Conservation (phyloP, 2,888 invertebrate genomes). For the Cryptosula pallasiana region DNA sequence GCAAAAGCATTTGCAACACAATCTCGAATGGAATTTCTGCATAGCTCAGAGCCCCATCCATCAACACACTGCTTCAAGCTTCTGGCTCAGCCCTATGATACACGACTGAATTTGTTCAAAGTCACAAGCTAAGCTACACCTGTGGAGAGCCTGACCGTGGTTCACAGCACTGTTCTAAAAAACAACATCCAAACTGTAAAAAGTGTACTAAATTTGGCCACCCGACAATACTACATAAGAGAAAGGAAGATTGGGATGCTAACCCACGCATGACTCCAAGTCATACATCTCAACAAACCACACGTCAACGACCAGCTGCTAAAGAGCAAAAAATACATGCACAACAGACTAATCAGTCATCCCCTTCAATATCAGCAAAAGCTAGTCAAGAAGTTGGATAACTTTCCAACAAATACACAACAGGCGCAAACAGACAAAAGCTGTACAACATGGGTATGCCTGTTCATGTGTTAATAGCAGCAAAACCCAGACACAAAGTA, state of each 20-base stretch:
- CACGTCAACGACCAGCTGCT: too few species aligned
- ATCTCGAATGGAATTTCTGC: too few species aligned
- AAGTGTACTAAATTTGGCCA: neutral
- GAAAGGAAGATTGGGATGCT: neutral
- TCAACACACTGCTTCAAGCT: neutral
- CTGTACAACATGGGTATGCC: neutral
- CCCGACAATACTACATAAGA: neutral
- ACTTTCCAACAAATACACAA: neutral
- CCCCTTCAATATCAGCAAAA: neutral
- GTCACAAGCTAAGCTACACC: neutral
- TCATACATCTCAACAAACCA: too few species aligned
- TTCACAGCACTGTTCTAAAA: neutral
- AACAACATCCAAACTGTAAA: neutral
- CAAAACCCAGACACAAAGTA: neutral
- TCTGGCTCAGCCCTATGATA: neutral
- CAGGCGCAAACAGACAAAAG: neutral
- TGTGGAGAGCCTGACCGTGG: neutral
- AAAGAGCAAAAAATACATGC: neutral
- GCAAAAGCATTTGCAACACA: too few species aligned
- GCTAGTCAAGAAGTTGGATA: neutral
- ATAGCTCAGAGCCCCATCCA: neutral
- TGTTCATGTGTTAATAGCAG: neutral
- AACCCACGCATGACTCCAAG: too few species aligned
- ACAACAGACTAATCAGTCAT: neutral
- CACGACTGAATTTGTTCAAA: neutral